Evolutionary conservation across 37 sponge, comb jelly and placozoan genomes (phyloP), one percentile per base, ranked within the genome.

Genomic region (Aplysina aerophoba): DNA sequence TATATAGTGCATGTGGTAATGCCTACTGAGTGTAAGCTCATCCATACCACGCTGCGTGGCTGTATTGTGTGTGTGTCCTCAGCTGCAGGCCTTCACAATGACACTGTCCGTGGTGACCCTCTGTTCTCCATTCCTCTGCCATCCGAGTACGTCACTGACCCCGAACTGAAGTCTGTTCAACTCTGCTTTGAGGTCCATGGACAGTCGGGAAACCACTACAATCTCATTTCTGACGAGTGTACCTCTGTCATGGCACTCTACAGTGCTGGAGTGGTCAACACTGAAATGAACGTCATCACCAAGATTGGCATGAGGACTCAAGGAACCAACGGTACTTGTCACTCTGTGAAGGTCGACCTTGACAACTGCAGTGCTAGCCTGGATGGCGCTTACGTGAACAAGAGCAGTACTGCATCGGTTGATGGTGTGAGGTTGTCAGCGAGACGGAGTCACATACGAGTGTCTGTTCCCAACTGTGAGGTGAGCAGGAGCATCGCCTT

Each of bases 181-280:
- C 44, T 75, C 11, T 75, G 78, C 11, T 75, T 25, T 36, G 78
- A 75, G 37, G n/a, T 36, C 21, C 78, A 75, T 25, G 78, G 78
- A 50, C 1, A 14, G 3, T 13, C 44, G 16, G 78, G 54, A 40
- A 36, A 75, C 0, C 25, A 75, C 25, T 75, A 53, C 78, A 75
- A 41, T 40, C 78, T 75, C 44, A 75, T 75, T 36, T 75, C 78
- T 21, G 78, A 75, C 12, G 24, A 41, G 3, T 75, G 78, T 75
- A 36, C 37, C 4, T 75, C 78, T 4, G 53, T 75, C 1, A 39
- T 15, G 2, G 53, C 78, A 75, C 50, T n/a, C 11, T 75, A 40
- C 54, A 75, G 54, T 75, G 1, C 4, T 0, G 78, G 78, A 8
- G n/a, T 75, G 3, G 41, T 41, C 22, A 24, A 40, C 11, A 40